Base-by-base conservation (phyloP, 2,113 vertebrate genomes). In the Boulengerochromis microlepis region DNA sequence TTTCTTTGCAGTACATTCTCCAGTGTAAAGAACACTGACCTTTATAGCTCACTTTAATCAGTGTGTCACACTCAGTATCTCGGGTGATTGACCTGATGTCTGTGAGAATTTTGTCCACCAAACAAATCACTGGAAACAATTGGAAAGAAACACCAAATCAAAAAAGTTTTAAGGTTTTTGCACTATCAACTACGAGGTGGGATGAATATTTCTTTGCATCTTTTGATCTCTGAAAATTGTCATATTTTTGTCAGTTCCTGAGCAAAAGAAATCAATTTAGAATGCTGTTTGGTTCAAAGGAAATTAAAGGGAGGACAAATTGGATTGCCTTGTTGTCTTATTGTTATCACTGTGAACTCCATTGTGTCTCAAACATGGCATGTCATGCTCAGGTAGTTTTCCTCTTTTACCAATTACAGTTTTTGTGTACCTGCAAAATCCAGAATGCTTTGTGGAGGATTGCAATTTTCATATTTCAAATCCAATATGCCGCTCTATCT, bases 391-490 rank as follows among this genome's bases (percentile, higher is more conserved):
- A 71, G 47, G 26, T 47, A 52, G 42, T 78, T 86, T 83, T 54
- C 26, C 52, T 80, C 31, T 81, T 89, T 87, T 53, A 71, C 78
- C 53, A 86, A 82, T 88, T 74, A 86, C 26, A 47, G 47, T 52
- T 61, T 81, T 90, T 84, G 80, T 90, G 85, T 90, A 89, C 59
- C 85, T 74, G 85, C 87, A 89, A 74, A 84, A 86, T 89, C 29
- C 82, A 80, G 6, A 88, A 81, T 45, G 57, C 42, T 89, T 85
- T 74, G 74, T 82, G 50, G 45, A 88, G 85, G 81, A 89, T 82
- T 89, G 69, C 35, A 87, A 78, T 90, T 91, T 87, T 90, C 82
- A 88, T 78, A 86, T 91, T 89, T 92, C 86, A 90, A 88, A 91
- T 91, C 52, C 26, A 83, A 66, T 85, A 82, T 82, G 84, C 87